Evolutionary conservation across 2,797 vertebrate species (phyloP), one percentile per base, ranked within the genome.

Genomic region (Argya squamiceps): DNA sequence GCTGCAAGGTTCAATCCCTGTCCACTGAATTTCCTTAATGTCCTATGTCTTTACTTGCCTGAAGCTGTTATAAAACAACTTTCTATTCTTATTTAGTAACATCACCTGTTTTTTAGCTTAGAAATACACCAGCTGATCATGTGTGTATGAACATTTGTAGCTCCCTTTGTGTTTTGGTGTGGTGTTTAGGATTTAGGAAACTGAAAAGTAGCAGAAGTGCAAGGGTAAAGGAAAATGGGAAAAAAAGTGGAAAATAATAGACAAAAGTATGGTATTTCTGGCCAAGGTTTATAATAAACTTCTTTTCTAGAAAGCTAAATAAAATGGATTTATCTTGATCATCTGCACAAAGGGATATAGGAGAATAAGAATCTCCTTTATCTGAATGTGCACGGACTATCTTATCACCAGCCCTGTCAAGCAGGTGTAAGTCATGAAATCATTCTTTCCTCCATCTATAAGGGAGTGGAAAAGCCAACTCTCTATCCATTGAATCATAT

Each of bases 1-100:
- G n/a, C 86, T 96, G 83, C 76, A 88, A 95, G 67, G 9, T 94
- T 97, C 36, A 11, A 75, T 94, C 78, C 77, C 62, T 87, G 91
- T 88, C 91, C 90, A 77, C 95, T 91, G 94, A 62, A 39, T 59
- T 95, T 75, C 76, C 64, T 64, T 94, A 90, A 94, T 69, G 58
- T 65, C 32, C 24, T 37, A 27, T 83, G 58, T 85, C 60, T 92
- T 83, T 85, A 71, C 29, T 92, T 94, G 39, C 46, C 86, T 91
- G 32, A 58, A 95, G 86, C 15, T 64, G 8, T 85, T 89, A 30
- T 13, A 78, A 47, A 27, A 16, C 9, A 76, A 79, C 11, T 81
- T 96, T 74, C 34, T 92, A 9, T 59, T 95, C 92, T 93, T 95
- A 27, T 95, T 95, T 95, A 77, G 78, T 87, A 70, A 6, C 34